phyloP scores from a whole-genome alignment of 2,797 vertebrate genomes.

The Pseudotriccus pelzelni region DNA sequence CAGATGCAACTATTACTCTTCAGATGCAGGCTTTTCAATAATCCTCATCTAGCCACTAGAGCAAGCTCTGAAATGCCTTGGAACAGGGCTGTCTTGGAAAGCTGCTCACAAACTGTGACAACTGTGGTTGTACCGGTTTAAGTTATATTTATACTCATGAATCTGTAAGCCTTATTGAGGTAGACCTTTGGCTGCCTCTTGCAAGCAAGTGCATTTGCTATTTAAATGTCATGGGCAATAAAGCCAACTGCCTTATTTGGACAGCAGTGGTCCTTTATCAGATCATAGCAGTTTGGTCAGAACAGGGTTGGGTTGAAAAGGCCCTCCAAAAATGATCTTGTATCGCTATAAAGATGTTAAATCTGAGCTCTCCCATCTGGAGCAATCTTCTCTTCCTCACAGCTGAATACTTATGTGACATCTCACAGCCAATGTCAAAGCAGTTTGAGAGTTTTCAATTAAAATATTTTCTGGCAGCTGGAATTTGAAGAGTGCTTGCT shows the following conservation, averaged over 20 bases:
- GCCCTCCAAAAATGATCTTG: neutral
- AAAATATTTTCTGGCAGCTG: constrained; percentile 1
- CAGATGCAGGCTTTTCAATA: neutral
- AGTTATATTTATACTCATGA: constrained; percentile 6
- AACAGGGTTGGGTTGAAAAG: neutral
- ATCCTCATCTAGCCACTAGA: neutral
- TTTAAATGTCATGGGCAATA: neutral
- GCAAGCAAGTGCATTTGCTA: neutral
- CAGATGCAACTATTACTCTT: neutral
- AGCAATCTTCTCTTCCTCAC: neutral
- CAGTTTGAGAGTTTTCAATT: neutral
- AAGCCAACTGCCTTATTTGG: neutral
- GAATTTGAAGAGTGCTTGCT: constrained; percentile 4
- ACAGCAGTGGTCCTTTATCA: neutral
- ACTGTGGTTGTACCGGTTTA: neutral
- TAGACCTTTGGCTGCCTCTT: constrained; percentile 17
- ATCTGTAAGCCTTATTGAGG: neutral
- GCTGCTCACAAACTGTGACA: neutral
- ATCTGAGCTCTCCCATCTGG: neutral
- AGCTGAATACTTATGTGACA: neutral
- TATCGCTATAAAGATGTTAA: neutral
- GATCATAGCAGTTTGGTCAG: neutral
- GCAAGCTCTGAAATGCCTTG: neutral
- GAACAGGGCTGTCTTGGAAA: neutral
- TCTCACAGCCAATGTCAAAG: neutral